A percentile compares a stretch with the other conserved stretches of the same genome.
phyloP scores from a whole-genome alignment of 2,888 invertebrate species.

The Metallyticus violacea region DNA sequence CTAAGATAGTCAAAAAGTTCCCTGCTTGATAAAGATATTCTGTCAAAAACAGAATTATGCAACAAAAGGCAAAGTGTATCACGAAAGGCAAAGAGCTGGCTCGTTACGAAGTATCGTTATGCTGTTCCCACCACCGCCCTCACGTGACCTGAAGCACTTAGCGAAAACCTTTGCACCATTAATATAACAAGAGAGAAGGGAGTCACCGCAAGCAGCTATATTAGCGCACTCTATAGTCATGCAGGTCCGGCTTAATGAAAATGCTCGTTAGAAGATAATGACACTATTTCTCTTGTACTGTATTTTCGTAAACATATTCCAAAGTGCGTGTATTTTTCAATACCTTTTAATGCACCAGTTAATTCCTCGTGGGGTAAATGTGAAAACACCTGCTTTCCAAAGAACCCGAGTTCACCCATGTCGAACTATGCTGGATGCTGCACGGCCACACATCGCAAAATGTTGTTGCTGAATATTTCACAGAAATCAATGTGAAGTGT shows the following conservation, averaged over 20 bases:
- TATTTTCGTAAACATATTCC: not conserved
- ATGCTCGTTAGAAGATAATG: not conserved
- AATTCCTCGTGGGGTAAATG: too few species aligned
- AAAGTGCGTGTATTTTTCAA: not conserved
- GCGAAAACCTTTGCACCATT: not conserved
- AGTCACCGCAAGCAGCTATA: not conserved
- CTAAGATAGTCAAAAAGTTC: too few species aligned
- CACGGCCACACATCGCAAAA: too few species aligned
- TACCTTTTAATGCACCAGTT: not conserved
- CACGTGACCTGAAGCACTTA: not conserved
- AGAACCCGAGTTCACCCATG: too few species aligned
- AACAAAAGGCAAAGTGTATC: not conserved
- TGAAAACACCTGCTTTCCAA: too few species aligned
- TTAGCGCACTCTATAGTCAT: not conserved
- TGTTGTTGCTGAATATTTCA: too few species aligned
- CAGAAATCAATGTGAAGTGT: too few species aligned
- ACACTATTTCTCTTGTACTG: not conserved
- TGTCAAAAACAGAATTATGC: not conserved
- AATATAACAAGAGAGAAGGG: not conserved
- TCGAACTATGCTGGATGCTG: too few species aligned
- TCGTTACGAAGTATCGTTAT: too few species aligned
- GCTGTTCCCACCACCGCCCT: not conserved
- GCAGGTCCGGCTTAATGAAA: not conserved
- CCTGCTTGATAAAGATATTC: not conserved
- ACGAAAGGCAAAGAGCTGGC: not conserved